Percentiles rank a stretch among this genome's conserved stretches.
Evolutionary conservation across 1,140 invertebrate species (phyloP).

Genomic region (Branchinecta lindahli): DNA sequence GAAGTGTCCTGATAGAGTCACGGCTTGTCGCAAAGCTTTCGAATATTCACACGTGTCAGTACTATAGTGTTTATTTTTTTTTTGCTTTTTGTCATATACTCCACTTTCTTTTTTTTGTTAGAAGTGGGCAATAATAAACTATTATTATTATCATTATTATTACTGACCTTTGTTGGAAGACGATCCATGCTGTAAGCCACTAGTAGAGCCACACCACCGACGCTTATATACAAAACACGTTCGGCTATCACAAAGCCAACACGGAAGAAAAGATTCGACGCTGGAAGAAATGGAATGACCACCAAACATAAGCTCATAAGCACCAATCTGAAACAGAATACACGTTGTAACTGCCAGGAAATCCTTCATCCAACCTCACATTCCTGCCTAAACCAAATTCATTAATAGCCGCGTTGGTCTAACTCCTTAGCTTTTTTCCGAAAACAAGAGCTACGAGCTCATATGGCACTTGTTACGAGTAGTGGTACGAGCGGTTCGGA

Average conservation of each 20-base stretch:
- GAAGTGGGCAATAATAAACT: too few species aligned
- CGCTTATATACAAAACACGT: conserved; percentile 69
- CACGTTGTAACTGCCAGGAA: conserved; percentile 18
- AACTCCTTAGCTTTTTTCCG: too few species aligned
- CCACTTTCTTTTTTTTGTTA: too few species aligned
- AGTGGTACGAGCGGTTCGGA: too few species aligned
- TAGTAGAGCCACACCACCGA: conserved; percentile 63
- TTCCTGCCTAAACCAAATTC: neutral
- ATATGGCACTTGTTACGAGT: too few species aligned
- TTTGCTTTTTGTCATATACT: too few species aligned
- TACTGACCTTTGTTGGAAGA: conserved; percentile 23
- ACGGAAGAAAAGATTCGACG: conserved; percentile 71
- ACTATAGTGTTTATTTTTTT: too few species aligned
- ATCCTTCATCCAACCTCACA: conserved; percentile 11
- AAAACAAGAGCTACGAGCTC: too few species aligned
- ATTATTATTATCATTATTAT: too few species aligned
- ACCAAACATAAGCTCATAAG: conserved; percentile 49
- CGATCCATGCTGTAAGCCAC: conserved; percentile 45
- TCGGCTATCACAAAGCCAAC: conserved; percentile 88
- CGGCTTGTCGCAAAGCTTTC: too few species aligned
- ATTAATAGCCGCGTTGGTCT: neutral
- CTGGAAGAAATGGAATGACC: conserved; percentile 76
- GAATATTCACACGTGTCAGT: too few species aligned
- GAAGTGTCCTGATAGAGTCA: too few species aligned
- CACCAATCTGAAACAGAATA: conserved; percentile 35